Evolutionary conservation across 2,888 invertebrate genomes (phyloP), one percentile per base, ranked within the genome.

Genomic region (Andrena praecox): DNA sequence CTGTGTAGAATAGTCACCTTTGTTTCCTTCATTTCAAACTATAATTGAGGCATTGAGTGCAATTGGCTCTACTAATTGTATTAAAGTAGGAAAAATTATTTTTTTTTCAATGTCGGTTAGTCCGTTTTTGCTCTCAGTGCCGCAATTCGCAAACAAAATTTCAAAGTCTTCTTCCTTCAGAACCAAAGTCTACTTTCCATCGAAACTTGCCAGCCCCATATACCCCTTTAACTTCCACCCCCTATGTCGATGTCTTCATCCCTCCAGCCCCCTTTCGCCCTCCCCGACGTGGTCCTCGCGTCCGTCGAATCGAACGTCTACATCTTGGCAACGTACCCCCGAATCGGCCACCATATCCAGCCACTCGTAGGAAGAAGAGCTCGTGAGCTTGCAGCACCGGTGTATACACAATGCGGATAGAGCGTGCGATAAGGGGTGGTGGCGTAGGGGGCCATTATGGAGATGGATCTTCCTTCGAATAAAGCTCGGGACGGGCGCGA

Each of bases 391-490:
- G 77, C 82, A 84, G 75, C 54, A 79, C 73, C 52, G 69, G 76
- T 63, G 78, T 84, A 80, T 82, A 88, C 82, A 89, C 84, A 85
- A 85, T 86, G 86, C 85, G 87, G 86, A 86, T 87, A 90, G 86
- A 87, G 91, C 90, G 91, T 87, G 91, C 89, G 90, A 90, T 89
- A 89, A 87, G 84, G 8, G 48, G 66, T 62, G 89, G 89, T 87
- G 90, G n/a, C 89, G 90, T 89, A 54, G 89, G 89, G 91, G 90
- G 91, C 91, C 91, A 93, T 93, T 93, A 93, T 93, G 92, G 93
- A 93, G 92, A 93, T 93, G 91, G 93, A 93, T 93, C 92, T 93
- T 91, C 90, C 89, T 91, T 91, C 90, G 92, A 91, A 92, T 93
- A 92, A 92, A 91, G 91, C 90, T 90, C 88, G 83, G 77, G 76